These are phyloP conservation scores for Phrixothrix hirtus DNA, from an alignment of 2,888 invertebrate genomes.

Conservation along the genomic window DNA sequence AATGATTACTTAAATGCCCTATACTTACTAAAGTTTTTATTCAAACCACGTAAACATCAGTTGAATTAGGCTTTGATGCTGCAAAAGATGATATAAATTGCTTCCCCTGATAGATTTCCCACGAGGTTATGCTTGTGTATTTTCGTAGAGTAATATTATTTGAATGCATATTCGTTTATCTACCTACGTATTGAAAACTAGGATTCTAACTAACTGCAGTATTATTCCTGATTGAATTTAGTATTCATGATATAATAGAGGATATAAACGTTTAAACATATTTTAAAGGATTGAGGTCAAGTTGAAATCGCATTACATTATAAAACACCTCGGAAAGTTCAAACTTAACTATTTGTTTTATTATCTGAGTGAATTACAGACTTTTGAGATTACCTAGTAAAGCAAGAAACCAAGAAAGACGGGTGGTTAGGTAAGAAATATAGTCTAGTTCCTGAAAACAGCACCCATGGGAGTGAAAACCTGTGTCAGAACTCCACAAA, in stretches of 20 bases:
- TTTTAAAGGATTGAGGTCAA: background rate
- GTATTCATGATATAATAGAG: too few relatives aligned
- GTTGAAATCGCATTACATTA: constrained; percentile 4
- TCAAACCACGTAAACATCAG: too few relatives aligned
- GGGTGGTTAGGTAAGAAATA: constrained; percentile 31
- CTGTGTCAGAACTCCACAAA: constrained; percentile 35
- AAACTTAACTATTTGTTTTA: constrained; percentile 19
- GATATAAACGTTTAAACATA: too few relatives aligned
- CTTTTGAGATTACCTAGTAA: constrained; percentile 23
- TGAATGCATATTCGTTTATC: constrained; percentile 2
- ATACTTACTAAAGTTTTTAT: too few relatives aligned
- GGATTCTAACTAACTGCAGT: too few relatives aligned
- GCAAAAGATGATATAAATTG: constrained; percentile 21
- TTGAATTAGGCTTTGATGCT: constrained; percentile 11
- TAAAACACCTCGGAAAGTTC: constrained; percentile 9
- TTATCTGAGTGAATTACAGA: constrained; percentile 19
- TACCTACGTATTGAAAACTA: background rate
- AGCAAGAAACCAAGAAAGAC: constrained; percentile 22
- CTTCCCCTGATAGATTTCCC: constrained; percentile 17
- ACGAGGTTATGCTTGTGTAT: constrained; percentile 11
- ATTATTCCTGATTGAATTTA: too few relatives aligned
- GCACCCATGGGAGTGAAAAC: constrained; percentile 35
- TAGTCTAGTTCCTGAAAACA: constrained; percentile 29
- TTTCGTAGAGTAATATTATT: constrained; percentile 9
- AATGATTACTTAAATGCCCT: background rate